Base-by-base conservation (phyloP, 2,888 invertebrate species). In the Mesochorus sp. region DNA sequence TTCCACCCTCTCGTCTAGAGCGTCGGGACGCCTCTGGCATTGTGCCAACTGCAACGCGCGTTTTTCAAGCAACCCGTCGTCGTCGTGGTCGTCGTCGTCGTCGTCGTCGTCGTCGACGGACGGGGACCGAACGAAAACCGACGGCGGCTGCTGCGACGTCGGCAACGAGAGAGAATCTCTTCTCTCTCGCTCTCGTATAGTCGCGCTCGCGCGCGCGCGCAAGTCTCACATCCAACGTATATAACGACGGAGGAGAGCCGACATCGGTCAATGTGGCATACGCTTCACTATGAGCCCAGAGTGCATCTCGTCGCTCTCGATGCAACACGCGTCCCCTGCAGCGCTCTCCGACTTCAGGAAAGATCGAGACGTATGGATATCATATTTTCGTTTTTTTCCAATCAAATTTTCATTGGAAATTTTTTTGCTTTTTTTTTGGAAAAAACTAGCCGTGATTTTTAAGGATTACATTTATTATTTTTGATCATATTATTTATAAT, bases 1-100 rank as follows among this genome's bases (percentile, higher is more conserved):
- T 85, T 81, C 86, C 85, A 88, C 88, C 88, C 89, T 89, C 87
- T 90, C 90, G 90, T 88, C 72, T 61, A 62, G 81, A 85, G 85
- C 85, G 85, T 90, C 90, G 90, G 87, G 85, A 84, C 84, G 88
- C 88, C 87, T 71, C 42, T 88, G 88, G 87, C 88, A 79, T 57
- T 68, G 75, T 61, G 87, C 88, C 88, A 89, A 88, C 64, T 80
- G 78, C 80, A 82, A 68, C 76, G 59, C 61, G 49, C 62, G 71
- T 71, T 71, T 71, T 39, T 61, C 70, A 61, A 71, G 70, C 70
- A 71, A 42, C 39, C 39, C 71, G 70, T 67, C 75, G 81, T 42
- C 74, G 74, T 59, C 74, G 80, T 51, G 64, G 76, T 62, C 51
- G 55, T 49, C 81, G 75, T 64, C 68, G 74, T 62, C 31, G 72